Conservation (phyloP, 2,113 vertebrate species). For the Megalops atlanticus region DNA sequence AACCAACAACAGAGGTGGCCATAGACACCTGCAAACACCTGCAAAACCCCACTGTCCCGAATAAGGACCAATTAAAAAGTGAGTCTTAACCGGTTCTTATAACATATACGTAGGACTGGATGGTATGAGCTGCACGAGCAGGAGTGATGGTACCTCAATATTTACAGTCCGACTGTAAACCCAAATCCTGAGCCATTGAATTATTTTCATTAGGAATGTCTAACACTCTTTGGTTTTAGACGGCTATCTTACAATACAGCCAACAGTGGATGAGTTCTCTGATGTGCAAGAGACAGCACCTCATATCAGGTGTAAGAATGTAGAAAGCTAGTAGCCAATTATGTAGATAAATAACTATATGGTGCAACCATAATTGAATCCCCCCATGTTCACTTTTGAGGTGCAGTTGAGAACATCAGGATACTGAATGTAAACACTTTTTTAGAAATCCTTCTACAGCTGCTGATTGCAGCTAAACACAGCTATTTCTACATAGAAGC, state of each 20-base stretch:
- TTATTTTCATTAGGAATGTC: no score
- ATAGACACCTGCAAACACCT: no score
- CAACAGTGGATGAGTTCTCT: background rate
- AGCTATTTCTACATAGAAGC: background rate
- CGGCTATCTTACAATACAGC: no score
- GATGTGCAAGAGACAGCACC: background rate
- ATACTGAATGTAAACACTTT: background rate
- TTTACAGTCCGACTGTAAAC: slow-evolving; percentile 55
- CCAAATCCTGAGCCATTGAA: background rate
- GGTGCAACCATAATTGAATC: slow-evolving; percentile 8
- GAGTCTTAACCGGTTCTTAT: no score
- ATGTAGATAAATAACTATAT: background rate
- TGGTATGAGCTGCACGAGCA: no score
- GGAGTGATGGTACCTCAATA: background rate
- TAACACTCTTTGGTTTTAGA: no score
- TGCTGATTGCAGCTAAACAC: background rate
- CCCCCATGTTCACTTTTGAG: background rate
- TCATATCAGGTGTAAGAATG: background rate
- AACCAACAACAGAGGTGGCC: no score
- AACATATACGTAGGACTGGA: no score
- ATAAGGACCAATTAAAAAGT: no score
- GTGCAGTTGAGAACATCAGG: background rate
- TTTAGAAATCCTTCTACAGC: background rate
- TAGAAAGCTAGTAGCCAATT: background rate
- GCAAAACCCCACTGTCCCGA: no score